phyloP scores from a whole-genome alignment of 2,113 vertebrate genomes.

The Pollimyrus isidori region DNA sequence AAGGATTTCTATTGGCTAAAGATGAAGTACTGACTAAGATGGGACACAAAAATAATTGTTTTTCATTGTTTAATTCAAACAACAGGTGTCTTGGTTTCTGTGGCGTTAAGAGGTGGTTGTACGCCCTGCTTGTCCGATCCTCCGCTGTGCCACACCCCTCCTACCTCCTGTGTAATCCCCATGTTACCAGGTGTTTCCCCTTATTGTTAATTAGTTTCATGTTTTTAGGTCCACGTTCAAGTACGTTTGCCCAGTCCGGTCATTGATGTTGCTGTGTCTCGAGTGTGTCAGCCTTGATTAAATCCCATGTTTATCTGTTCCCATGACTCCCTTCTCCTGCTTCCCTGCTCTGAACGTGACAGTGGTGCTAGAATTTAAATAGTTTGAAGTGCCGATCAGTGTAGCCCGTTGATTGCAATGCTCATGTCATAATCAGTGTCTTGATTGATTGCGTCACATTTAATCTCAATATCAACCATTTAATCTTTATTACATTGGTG shows the following conservation, averaged over 20 bases:
- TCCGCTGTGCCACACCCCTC: no score
- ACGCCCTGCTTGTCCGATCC: no score
- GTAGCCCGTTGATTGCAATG: not conserved
- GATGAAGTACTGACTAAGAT: not conserved
- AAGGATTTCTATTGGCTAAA: not conserved
- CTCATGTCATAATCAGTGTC: not conserved
- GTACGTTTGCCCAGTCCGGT: no score
- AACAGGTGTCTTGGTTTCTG: not conserved
- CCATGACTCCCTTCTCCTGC: no score
- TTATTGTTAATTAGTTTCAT: no score
- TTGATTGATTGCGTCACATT: not conserved
- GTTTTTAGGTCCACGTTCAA: no score
- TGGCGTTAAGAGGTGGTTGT: not conserved
- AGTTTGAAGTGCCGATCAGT: not conserved
- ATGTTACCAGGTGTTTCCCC: no score
- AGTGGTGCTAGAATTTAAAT: not conserved
- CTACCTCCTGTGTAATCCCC: no score
- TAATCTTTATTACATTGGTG: slow-evolving; percentile 5
- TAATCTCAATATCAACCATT: slow-evolving; percentile 1
- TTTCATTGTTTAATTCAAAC: not conserved
- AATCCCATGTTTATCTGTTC: no score
- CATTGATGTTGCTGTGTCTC: no score
- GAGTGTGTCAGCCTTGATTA: no score
- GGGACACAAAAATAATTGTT: not conserved
- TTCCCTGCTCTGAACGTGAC: no score